These are phyloP conservation scores for Rhagium mordax DNA, from an alignment of 2,888 invertebrate species.

Conservation along the genomic window DNA sequence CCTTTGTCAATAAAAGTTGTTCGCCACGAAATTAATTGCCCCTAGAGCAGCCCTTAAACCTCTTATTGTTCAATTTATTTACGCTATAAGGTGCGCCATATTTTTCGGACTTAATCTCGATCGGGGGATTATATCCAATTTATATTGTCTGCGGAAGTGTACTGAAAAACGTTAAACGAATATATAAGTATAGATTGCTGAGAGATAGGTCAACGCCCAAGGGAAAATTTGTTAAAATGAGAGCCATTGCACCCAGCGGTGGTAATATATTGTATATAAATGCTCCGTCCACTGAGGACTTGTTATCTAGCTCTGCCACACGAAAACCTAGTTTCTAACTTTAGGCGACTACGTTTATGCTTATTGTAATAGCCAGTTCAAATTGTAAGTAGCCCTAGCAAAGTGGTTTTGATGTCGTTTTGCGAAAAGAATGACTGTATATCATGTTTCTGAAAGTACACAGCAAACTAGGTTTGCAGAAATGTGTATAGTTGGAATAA, in stretches of 20 bases:
- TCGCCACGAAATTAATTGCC: not conserved
- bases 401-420: not conserved
- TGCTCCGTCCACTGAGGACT: slow-evolving; percentile 6
- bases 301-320: slow-evolving; percentile 36
- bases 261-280: slow-evolving; percentile 7
- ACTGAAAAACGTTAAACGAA: slow-evolving; percentile 52
- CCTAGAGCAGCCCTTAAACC: not conserved
- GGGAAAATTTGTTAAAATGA: slow-evolving; percentile 29
- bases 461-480: not conserved
- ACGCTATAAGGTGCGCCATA: not conserved
- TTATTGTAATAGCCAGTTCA: slow-evolving; percentile 23
- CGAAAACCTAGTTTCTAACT: slow-evolving; percentile 34
- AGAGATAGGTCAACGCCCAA: slow-evolving; percentile 39
- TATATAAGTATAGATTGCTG: slow-evolving; percentile 54
- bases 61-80: slow-evolving; percentile 2
- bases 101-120: slow-evolving; percentile 27
- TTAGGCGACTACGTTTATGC: slow-evolving; percentile 27
- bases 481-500: too few species aligned
- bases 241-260: slow-evolving; percentile 11
- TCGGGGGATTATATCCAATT: slow-evolving; percentile 44
- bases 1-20: too few species aligned
- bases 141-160: slow-evolving; percentile 41
- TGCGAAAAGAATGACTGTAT: not conserved
- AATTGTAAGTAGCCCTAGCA: not conserved
- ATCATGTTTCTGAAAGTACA: not conserved